Evolutionary conservation across 1,140 invertebrate species (phyloP).

Genomic region (Bombus polaris): DNA sequence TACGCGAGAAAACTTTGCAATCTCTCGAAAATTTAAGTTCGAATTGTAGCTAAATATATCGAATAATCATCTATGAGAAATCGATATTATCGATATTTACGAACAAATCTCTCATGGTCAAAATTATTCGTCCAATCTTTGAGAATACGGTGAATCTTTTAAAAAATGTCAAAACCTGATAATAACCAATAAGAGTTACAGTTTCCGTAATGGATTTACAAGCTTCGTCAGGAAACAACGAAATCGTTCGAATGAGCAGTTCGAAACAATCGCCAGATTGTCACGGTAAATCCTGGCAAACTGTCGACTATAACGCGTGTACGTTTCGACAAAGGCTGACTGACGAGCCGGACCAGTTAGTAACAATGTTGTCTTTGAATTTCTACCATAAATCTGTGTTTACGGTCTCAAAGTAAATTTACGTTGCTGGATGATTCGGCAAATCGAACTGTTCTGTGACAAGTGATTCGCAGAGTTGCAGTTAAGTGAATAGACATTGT

Average conservation of each 20-base stretch:
- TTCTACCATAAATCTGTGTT: constrained; percentile 22
- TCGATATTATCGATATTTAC: too few relatives aligned
- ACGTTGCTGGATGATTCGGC: background rate
- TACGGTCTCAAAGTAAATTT: background rate
- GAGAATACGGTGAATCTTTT: background rate
- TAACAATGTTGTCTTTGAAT: background rate
- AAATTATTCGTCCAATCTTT: background rate
- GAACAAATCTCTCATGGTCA: too few relatives aligned
- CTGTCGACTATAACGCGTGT: background rate
- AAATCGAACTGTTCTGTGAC: background rate
- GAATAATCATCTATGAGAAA: too few relatives aligned
- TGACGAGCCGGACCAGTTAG: too few relatives aligned
- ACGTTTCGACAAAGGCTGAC: constrained; percentile 2
- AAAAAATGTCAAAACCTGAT: background rate
- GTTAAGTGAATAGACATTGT: background rate
- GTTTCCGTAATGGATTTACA: background rate
- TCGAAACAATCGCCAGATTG: background rate
- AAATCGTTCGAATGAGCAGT: background rate
- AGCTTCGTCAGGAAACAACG: background rate
- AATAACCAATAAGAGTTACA: background rate
- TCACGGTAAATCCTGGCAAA: background rate
- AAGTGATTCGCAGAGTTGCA: background rate
- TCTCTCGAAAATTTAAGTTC: too few relatives aligned
- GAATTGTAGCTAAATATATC: too few relatives aligned
- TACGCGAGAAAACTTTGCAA: background rate